Evolutionary conservation across 2,888 invertebrate genomes (phyloP), one percentile per base, ranked within the genome.

Genomic region (Meloe dianella): DNA sequence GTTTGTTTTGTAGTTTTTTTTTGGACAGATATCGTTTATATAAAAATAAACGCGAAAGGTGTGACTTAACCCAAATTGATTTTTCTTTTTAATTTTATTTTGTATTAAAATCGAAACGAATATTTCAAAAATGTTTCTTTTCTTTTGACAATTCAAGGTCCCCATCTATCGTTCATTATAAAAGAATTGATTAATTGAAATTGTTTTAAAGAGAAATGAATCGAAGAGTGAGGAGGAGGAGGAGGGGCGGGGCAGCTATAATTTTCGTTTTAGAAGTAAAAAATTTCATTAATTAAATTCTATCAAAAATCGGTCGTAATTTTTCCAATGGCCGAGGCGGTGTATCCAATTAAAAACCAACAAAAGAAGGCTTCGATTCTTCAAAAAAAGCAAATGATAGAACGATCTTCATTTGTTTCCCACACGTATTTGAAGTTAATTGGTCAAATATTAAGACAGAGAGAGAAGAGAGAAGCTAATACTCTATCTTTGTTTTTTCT

Each of bases 51-150:
- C n/a, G 14, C n/a, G 41, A 20, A 47, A 20, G 47, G 47, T 47
- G 47, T 20, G 47, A 47, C 47, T 47, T 47, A 47, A 47, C 47
- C 47, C 20, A 47, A 47, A 41, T 41, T 41, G 12, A 35, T 41
- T 41, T n/a, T 41, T 41, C n/a, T 41, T 41, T 12, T 41, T 41
- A 35, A 2, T 4, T 12, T 14, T 14, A 12, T 1, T 35, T 35
- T 35, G 12, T 35, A 12, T 12, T 35, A 35, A 35, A 35, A 12
- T 35, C 12, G 38, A 41, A 41, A 41, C 6, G 10, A 41, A 47
- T 47, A 47, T 47, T 47, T 47, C 47, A 47, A 9, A 47, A n/a
- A n/a, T n/a, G n/a, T n/a, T n/a, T n/a, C n/a, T n/a, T n/a, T n/a
- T 20, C 8, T 47, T 8, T 20, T 47, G 47, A 47, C 47, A 47